Base-by-base conservation (phyloP, 2,888 invertebrate genomes). In the Drosophila testacea region DNA sequence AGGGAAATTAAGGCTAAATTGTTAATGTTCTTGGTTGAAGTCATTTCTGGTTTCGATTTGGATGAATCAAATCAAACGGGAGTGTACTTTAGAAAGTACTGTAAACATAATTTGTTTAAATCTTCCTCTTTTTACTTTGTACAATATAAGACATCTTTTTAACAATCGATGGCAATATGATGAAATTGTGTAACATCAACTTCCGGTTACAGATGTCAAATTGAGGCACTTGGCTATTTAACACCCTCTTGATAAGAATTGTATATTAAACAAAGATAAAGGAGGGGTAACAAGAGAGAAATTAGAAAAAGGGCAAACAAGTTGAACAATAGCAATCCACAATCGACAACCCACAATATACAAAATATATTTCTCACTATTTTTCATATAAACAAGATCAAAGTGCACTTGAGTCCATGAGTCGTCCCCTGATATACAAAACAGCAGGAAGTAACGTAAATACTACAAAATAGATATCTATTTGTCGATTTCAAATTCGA, bases 371-470 rank as follows among this genome's bases (percentile, higher is more conserved):
- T 84, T 82, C 77, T 79, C 77, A 83, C 89, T 67, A 74, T 87
- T 87, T 85, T 87, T 69, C 81, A 84, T 78, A 81, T 84, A 84
- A 87, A 84, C 84, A 89, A 81, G 83, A 83, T 88, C 88, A 83
- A 83, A 83, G 88, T 88, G 81, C 81, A 74, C 57, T 69, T 39
- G 73, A 81, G 83, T 72, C 69, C 69, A 79, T 79, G 81, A 72
- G 72, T 87, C 84, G 88, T 83, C 83, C 69, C 88, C 86, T 56
- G 69, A 79, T 85, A 79, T 83, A 88, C 78, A 88, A 83, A 78
- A 67, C 88, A 83, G 89, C 83, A 86, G 83, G 83, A 83, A 83
- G 83, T 88, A 83, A 83, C 81, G 81, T 78, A 88, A 88, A 88
- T 83, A 89, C 67, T 42, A 63, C 63, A 79, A 65, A n/a, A 61